phyloP scores from a whole-genome alignment of 1,140 invertebrate species.

The Musca domestica region DNA sequence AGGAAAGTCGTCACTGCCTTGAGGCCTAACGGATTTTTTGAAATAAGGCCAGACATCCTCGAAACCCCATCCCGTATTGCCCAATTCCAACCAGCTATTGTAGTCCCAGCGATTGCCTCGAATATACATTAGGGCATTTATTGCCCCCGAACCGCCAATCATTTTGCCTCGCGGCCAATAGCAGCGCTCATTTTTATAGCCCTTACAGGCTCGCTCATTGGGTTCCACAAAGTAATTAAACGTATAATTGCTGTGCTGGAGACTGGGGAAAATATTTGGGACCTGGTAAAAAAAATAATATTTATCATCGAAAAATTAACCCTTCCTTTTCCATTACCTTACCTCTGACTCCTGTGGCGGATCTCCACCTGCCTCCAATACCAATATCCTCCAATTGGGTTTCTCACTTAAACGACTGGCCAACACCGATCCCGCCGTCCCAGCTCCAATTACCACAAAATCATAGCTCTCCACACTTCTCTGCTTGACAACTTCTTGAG shows the following conservation, averaged over 20 bases:
- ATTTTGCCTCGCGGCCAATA: slow-evolving; percentile 76
- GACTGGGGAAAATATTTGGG: background rate
- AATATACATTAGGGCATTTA: slow-evolving; percentile 89
- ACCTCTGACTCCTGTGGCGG: slow-evolving; percentile 63
- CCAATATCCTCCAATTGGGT: slow-evolving; percentile 66
- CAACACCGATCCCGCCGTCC: slow-evolving; percentile 78
- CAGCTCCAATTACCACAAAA: slow-evolving; percentile 78
- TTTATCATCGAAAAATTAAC: background rate
- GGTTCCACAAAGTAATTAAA: slow-evolving; percentile 79
- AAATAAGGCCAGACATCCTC: slow-evolving; percentile 81
- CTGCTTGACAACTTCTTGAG: slow-evolving; percentile 48
- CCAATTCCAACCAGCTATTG: slow-evolving; percentile 73
- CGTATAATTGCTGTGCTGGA: slow-evolving; percentile 49
- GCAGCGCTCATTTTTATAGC: slow-evolving; percentile 62
- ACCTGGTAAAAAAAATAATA: background rate
- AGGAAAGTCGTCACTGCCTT: background rate
- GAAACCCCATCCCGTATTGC: slow-evolving; percentile 72
- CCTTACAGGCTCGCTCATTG: slow-evolving; percentile 64
- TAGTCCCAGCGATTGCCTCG: slow-evolving; percentile 82
- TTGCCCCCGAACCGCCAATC: slow-evolving; percentile 76
- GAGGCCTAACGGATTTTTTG: slow-evolving; percentile 59
- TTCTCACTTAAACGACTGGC: slow-evolving; percentile 74
- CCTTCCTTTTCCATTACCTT: background rate
- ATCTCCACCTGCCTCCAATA: slow-evolving; percentile 78
- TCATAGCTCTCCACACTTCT: slow-evolving; percentile 59